phyloP scores from a whole-genome alignment of 2,797 vertebrate species.

The Syndactyla subalaris region DNA sequence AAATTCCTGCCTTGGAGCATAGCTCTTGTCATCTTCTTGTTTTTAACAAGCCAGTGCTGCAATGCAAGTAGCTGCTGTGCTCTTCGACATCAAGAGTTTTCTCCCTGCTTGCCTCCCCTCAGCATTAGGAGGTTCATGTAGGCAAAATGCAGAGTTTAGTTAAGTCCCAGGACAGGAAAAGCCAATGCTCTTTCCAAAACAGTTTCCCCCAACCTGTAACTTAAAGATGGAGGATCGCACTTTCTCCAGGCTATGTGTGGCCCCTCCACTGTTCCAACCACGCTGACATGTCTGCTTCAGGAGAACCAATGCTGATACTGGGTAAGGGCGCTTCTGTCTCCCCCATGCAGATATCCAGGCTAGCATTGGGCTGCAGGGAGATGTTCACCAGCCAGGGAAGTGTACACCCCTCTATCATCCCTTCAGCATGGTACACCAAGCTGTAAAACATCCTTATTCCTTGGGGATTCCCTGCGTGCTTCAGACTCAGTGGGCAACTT shows the following conservation, averaged over 20 bases:
- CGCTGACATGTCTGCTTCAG: accelerated
- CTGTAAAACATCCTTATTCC: background rate
- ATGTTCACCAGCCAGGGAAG: background rate
- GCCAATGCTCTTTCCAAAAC: background rate
- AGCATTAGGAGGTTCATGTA: accelerated
- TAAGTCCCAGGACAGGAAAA: background rate
- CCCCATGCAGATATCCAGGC: background rate
- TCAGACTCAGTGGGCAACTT: background rate
- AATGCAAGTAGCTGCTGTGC: background rate
- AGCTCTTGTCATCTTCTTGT: background rate
- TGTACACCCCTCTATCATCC: background rate
- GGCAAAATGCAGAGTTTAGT: background rate
- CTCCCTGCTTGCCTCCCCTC: background rate
- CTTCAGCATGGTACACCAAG: background rate
- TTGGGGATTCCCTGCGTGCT: background rate
- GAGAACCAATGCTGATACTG: background rate
- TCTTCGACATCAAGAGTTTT: background rate
- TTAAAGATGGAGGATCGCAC: background rate
- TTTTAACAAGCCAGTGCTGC: background rate
- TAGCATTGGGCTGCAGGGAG: background rate
- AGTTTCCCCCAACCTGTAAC: background rate
- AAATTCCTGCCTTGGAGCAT: background rate
- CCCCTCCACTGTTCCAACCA: background rate
- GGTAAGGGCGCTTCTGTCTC: background rate
- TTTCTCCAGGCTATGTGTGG: background rate